Base-by-base conservation (phyloP, 2,888 invertebrate species). In the Oxytorus armatus region DNA sequence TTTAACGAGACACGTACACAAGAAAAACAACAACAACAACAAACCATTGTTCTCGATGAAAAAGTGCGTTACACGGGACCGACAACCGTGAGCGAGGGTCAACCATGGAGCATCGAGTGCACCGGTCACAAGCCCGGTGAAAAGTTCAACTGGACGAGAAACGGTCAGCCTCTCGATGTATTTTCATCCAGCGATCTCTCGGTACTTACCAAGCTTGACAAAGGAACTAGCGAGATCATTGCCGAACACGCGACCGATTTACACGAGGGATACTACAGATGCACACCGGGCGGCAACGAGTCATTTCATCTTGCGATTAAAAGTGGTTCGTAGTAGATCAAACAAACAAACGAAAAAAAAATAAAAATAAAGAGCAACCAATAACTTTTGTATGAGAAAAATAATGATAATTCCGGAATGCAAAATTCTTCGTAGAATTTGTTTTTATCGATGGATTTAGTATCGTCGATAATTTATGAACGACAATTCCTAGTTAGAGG, bases 221-320 rank as follows among this genome's bases (percentile, higher is more conserved):
- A 80, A n/a, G 83, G 84, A 23, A 84, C 51, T 49, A 88, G 88
- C 79, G 83, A 76, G 16, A 81, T 88, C 16, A 72, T 72, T 57
- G 86, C 87, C 16, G 74, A 53, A 33, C 79, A 84, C 66, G 90
- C 89, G 18, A 87, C 82, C 42, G 89, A 87, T 49, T 85, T 33
- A 55, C 91, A 92, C 82, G 88, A 88, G 42, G 92, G 91, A 49
- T 83, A 84, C 75, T 92, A 92, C 88, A 89, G 86, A 79, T 92
- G 92, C 85, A 83, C 85, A n/a, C 68, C 85, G 29, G 84, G 73
- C 79, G 63, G 72, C 82, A 88, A 87, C n/a, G 85, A 65, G 57
- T 75, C 84, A 70, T 88, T 86, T 69, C 87, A 88, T 66, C 88
- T 91, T 33, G 81, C 82, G 73, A 84, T 91, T 86, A 82, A 87